A percentile compares a stretch with the other conserved stretches of the same genome.
These are phyloP conservation scores for Pomacea maculata DNA, from an alignment of 1,140 invertebrate species.

Conservation along the genomic window DNA sequence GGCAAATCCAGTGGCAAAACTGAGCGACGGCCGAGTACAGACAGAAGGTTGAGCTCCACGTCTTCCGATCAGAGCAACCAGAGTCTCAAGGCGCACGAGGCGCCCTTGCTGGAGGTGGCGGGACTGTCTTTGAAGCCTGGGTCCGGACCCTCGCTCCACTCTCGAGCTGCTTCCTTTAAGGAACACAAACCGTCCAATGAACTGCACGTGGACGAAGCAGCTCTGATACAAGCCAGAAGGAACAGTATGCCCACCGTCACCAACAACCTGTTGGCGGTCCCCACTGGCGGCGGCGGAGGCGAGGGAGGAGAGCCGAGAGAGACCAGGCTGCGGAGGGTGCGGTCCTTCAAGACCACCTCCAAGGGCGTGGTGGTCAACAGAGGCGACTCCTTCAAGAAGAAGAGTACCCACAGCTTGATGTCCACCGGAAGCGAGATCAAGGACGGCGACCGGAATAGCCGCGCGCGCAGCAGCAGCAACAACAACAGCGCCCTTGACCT, in stretches of 20 bases:
- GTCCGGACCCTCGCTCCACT: not conserved
- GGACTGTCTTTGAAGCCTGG: constrained; percentile 3
- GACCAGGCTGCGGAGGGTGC: constrained; percentile 78
- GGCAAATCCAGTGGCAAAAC: not conserved
- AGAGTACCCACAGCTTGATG: constrained; percentile 73
- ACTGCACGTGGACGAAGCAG: constrained; percentile 1
- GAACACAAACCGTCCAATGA: constrained; percentile 23
- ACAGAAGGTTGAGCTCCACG: constrained; percentile 11
- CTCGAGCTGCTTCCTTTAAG: constrained; percentile 16
- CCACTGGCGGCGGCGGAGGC: constrained; percentile 1
- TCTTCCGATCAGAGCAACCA: constrained; percentile 3
- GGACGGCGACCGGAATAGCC: constrained; percentile 17
- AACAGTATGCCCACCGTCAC: constrained; percentile 43
- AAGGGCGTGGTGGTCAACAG: constrained; percentile 92
- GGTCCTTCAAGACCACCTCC: constrained; percentile 87
- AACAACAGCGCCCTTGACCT: constrained; percentile 4
- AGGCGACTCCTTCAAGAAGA: constrained; percentile 83
- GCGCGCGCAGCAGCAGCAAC: constrained; percentile 7
- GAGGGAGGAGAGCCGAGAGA: constrained; percentile 6
- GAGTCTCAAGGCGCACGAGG: not conserved
- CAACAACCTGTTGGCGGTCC: constrained; percentile 31
- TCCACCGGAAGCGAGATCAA: constrained; percentile 71
- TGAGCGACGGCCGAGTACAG: not conserved
- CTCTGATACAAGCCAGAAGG: constrained; percentile 22
- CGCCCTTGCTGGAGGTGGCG: not conserved